Evolutionary conservation across 2,888 invertebrate genomes (phyloP).

Genomic region (Acanthosoma haemorrhoidale): DNA sequence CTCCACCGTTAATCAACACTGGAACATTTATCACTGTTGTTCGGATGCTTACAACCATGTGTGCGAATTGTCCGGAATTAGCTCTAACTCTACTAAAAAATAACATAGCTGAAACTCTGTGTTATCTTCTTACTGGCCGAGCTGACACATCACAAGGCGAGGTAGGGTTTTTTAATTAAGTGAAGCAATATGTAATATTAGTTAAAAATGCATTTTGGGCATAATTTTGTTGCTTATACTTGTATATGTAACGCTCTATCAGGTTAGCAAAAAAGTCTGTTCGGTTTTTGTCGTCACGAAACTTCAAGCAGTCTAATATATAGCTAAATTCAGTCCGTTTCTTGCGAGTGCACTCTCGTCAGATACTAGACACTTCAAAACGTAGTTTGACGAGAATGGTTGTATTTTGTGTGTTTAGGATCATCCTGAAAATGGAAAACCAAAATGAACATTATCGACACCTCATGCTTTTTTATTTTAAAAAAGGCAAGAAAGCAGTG

Average conservation of each 20-base stretch:
- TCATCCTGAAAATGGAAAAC: too few species aligned
- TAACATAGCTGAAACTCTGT: slow-evolving; percentile 91
- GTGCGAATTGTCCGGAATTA: slow-evolving; percentile 88
- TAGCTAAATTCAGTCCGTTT: too few species aligned
- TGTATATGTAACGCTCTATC: neutral
- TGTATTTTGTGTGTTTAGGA: too few species aligned
- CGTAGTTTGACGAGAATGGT: too few species aligned
- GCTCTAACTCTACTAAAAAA: slow-evolving; percentile 87
- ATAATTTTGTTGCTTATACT: neutral
- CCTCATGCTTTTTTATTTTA: too few species aligned
- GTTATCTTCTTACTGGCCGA: slow-evolving; percentile 87
- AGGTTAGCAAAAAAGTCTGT: too few species aligned
- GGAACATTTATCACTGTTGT: slow-evolving; percentile 94
- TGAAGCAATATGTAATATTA: neutral
- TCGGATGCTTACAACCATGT: slow-evolving; percentile 93
- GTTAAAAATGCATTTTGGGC: neutral
- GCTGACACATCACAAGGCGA: slow-evolving; percentile 56
- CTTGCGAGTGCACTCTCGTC: too few species aligned
- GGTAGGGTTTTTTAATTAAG: slow-evolving; percentile 35
- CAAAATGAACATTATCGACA: too few species aligned
- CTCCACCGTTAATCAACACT: slow-evolving; percentile 91
- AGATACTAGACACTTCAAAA: too few species aligned
- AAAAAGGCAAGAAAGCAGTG: too few species aligned
- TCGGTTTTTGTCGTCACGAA: too few species aligned
- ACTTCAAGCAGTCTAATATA: too few species aligned